These are phyloP conservation scores for Pocota personata DNA, from an alignment of 2,888 invertebrate species.

Conservation along the genomic window DNA sequence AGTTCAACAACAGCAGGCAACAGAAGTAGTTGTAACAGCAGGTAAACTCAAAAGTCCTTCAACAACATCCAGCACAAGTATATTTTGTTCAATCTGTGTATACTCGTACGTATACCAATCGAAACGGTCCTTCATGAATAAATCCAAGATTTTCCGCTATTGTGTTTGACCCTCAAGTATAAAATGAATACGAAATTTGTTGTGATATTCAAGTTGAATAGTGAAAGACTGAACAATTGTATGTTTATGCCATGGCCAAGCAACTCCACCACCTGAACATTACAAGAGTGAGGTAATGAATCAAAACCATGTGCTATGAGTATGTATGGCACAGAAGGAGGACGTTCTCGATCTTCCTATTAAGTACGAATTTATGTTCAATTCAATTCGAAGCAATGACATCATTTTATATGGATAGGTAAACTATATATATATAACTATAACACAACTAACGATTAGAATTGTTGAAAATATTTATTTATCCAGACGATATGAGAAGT, in stretches of 20 bases:
- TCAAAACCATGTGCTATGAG: conserved; percentile 36
- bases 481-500: neutral
- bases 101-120: conserved; percentile 27
- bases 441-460: conserved; percentile 28
- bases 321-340: conserved; percentile 1
- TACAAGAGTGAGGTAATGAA: conserved; percentile 45
- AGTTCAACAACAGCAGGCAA: conserved; percentile 52
- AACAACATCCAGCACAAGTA: conserved; percentile 47
- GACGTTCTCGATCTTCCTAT: conserved; percentile 47
- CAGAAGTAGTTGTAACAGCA: conserved; percentile 62
- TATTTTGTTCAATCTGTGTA: neutral
- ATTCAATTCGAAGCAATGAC: conserved; percentile 61
- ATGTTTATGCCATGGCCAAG: conserved; percentile 18
- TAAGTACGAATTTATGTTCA: conserved; percentile 69
- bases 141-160: conserved; percentile 71
- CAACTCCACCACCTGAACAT: conserved; percentile 16
- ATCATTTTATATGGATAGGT: conserved; percentile 27
- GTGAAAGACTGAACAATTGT: conserved; percentile 53
- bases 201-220: conserved; percentile 62
- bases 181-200: conserved; percentile 72
- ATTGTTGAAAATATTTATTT: conserved; percentile 6
- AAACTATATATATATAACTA: too few relatives aligned
- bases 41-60: conserved; percentile 68
- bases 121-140: conserved; percentile 71
- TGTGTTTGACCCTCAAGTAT: conserved; percentile 73